Evolutionary conservation across 2,888 invertebrate genomes (phyloP).

Genomic region (Acrobasis repandana): DNA sequence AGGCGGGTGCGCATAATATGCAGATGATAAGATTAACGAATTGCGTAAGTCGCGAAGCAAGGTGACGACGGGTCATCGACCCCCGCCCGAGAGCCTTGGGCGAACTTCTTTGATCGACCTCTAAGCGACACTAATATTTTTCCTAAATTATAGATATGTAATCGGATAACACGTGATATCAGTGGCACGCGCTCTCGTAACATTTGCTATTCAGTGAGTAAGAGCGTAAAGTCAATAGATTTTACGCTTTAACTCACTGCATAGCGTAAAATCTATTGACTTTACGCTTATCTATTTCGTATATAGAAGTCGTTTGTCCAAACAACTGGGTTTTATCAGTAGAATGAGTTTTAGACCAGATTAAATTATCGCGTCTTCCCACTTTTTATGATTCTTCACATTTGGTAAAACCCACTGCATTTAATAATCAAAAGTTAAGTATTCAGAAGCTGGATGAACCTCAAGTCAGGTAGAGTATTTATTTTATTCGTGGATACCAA

Average conservation of each 20-base stretch:
- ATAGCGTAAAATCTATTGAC: too few species aligned
- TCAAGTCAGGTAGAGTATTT: too few species aligned
- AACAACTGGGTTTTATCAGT: too few species aligned
- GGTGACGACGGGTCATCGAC: conserved; percentile 80
- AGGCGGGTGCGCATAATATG: conserved; percentile 64
- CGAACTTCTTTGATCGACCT: conserved; percentile 71
- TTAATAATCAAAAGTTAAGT: too few species aligned
- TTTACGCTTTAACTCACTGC: background rate
- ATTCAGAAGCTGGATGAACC: too few species aligned
- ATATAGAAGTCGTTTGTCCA: too few species aligned
- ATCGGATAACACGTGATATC: conserved; percentile 5
- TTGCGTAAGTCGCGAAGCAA: conserved; percentile 80
- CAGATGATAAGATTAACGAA: conserved; percentile 79
- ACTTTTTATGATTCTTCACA: too few species aligned
- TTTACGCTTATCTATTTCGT: too few species aligned
- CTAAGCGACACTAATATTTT: conserved; percentile 62
- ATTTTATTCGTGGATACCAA: too few species aligned
- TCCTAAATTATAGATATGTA: conserved; percentile 11
- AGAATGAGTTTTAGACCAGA: too few species aligned
- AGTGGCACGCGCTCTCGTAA: background rate
- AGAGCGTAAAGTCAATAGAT: background rate
- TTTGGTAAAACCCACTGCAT: too few species aligned
- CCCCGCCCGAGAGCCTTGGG: conserved; percentile 69
- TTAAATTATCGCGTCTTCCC: too few species aligned
- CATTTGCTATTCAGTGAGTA: background rate